phyloP scores from a whole-genome alignment of 1,140 invertebrate species.

The Drosophila dunni region DNA sequence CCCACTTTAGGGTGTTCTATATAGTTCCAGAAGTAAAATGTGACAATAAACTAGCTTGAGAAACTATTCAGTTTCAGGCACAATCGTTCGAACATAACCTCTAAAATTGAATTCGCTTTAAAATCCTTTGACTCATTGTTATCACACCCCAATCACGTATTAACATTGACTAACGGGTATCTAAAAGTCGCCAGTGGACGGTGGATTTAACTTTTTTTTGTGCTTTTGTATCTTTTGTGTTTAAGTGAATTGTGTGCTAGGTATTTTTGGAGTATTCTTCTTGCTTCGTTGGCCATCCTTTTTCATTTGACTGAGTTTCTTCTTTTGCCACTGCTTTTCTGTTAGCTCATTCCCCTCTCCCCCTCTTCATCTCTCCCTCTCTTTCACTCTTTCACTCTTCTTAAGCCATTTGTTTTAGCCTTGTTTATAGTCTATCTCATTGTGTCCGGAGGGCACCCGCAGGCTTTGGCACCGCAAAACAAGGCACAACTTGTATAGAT shows the following conservation, averaged over 20 bases:
- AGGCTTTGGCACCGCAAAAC: conserved; percentile 29
- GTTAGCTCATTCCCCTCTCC: background rate
- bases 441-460: conserved; percentile 11
- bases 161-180: too few relatives aligned
- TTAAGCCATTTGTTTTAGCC: conserved; percentile 43
- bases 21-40: too few relatives aligned
- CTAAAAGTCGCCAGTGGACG: too few relatives aligned
- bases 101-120: too few relatives aligned
- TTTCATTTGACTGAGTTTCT: conserved; percentile 43
- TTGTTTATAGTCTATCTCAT: conserved; percentile 31
- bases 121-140: too few relatives aligned
- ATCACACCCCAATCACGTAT: too few relatives aligned
- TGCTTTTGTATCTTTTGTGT: background rate
- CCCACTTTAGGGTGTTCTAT: too few relatives aligned
- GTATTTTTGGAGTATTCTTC: conserved; percentile 25
- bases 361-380: background rate
- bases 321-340: background rate
- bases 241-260: conserved; percentile 14
- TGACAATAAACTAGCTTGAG: too few relatives aligned
- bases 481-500: conserved; percentile 35
- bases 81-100: too few relatives aligned
- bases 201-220: too few relatives aligned
- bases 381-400: background rate
- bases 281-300: conserved; percentile 29
- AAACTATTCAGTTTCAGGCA: too few relatives aligned